Base-by-base conservation (phyloP, 2,797 vertebrate species). In the Sciurus carolinensis region DNA sequence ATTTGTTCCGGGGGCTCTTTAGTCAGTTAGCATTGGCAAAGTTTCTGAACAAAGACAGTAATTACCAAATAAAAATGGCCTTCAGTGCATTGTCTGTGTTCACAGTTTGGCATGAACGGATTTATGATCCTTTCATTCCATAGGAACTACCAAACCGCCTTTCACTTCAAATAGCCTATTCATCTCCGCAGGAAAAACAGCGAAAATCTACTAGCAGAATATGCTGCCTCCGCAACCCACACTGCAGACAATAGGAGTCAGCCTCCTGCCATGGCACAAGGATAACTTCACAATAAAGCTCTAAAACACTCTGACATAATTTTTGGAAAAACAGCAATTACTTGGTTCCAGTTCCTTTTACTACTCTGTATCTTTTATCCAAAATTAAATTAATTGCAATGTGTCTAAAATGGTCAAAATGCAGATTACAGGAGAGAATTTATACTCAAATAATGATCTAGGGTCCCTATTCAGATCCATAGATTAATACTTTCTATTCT, bases 11-110 rank as follows among this genome's bases (percentile, higher is more conserved):
- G 86, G 66, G 97, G 39, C 73, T 88, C 64, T 54, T 69, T 77
- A 54, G 89, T 96, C 90, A 93, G 24, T 90, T 67, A 87, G 85
- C 95, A 82, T 20, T 96, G 88, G 92, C 71, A 96, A 94, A 91
- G 57, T 62, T 89, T 96, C 88, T 77, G 95, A 96, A 95, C 96
- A 97, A 96, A 97, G 96, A 80, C 85, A 83, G 82, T 97, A 95
- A 97, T 94, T 97, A 97, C 96, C 90, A 96, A 95, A 96, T 96
- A 97, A 97, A 97, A 96, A 91, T 79, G 94, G 95, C 95, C 88
- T 95, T 95, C 75, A 66, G 88, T 91, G 44, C 95, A 83, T 83
- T 81, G 80, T 89, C 94, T 95, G 86, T 96, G 91, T 90, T 95
- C 96, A 96, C n/a, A 96, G 94, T 97, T 97, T 87, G 82, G 15